Evolutionary conservation across 2,113 vertebrate genomes (phyloP).

Genomic region (Phasianus colchicus): DNA sequence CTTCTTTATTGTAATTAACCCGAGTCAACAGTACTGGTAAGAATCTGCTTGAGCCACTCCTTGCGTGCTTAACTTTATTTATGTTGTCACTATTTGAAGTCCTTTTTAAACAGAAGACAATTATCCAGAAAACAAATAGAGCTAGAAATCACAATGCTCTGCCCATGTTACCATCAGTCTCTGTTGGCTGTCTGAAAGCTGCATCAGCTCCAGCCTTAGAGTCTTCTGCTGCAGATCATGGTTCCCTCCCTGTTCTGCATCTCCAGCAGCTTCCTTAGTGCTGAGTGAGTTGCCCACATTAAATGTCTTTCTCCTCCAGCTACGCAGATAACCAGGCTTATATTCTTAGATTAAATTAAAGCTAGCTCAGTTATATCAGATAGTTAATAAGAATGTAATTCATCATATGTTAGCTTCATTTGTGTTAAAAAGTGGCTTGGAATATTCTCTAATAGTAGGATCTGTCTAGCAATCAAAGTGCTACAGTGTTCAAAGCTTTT

Average conservation of each 20-base stretch:
- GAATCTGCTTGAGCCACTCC: not conserved
- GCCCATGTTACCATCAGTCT: not conserved
- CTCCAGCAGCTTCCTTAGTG: fast-evolving
- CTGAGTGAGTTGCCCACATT: not conserved
- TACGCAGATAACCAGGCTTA: not conserved
- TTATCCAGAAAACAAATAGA: not conserved
- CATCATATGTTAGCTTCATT: not conserved
- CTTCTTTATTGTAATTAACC: not conserved
- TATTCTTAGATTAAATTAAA: not conserved
- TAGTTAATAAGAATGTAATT: not conserved
- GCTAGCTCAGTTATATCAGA: not conserved
- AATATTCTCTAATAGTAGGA: not conserved
- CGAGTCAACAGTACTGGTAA: not conserved
- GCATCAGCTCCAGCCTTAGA: fast-evolving
- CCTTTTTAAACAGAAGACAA: not conserved
- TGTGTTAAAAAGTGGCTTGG: not conserved
- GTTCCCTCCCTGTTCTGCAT: not conserved
- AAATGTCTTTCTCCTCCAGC: not conserved
- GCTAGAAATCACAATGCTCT: not conserved
- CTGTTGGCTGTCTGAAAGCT: not conserved
- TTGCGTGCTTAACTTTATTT: not conserved
- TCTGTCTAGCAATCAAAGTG: not conserved
- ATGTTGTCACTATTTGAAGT: not conserved
- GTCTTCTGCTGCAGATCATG: fast-evolving
- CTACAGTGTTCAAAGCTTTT: not conserved